Evolutionary conservation across 2,888 invertebrate species (phyloP), one percentile per base, ranked within the genome.

Genomic region (Phaedon cochleariae): DNA sequence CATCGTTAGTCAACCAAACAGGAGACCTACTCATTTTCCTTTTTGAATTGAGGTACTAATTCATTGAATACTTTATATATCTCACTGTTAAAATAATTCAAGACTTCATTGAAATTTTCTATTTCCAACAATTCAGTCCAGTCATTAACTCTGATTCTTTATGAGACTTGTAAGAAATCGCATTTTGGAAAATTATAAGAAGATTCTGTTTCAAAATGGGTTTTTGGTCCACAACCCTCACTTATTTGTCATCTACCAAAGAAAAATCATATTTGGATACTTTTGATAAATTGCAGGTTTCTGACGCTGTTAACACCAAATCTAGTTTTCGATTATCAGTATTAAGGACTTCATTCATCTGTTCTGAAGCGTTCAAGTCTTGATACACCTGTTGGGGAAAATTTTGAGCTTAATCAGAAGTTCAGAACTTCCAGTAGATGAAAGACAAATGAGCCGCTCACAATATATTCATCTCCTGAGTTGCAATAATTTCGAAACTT

Each of bases 121-220:
- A 52, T 21, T 29, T 29, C 17, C 3, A 49, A 49, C 48, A 49
- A 20, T 49, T n/a, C 29, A 12, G 26, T 52, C 52, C 29, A 22
- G 52, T 52, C 52, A 52, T 26, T 52, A 52, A 26, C 52, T 52
- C 52, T 52, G 12, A 52, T 52, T 15, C 26, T 52, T 26, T 52
- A 52, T 12, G 26, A 22, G 2, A 52, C 29, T 29, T 52, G 52
- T 52, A 52, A 29, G 21, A 29, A 52, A 52, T 52, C 52, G 26
- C 52, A 52, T 26, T 29, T 52, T 26, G 7, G 21, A 48, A 22
- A 48, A 22, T 22, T 48, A 20, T 48, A 48, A 12, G 12, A 48
- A 12, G 48, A 20, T 21, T 48, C 48, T 21, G 20, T 48, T 48
- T 48, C 48, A 20, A 48, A 41, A 15, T 41, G 4, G 15, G 41